Evolutionary conservation across 2,888 invertebrate genomes (phyloP).

Genomic region (Cheilosia pagana): DNA sequence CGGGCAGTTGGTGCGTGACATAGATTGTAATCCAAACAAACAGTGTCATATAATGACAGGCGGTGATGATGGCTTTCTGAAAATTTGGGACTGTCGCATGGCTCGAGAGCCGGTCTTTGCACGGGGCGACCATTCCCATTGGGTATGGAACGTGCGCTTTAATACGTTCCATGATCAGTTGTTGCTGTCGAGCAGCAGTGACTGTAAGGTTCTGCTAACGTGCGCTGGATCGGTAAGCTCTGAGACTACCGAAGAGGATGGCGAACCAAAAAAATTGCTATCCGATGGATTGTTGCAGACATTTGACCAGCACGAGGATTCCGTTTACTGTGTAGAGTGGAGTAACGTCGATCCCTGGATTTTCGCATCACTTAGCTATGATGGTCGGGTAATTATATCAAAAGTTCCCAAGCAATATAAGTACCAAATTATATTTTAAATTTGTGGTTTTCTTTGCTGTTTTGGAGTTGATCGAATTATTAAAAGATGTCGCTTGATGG

Average conservation of each 20-base stretch:
- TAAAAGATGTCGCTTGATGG: background rate
- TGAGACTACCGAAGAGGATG: constrained; percentile 85
- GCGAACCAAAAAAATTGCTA: constrained; percentile 78
- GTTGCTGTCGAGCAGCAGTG: constrained; percentile 96
- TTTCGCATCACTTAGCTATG: constrained; percentile 98
- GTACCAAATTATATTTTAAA: constrained; percentile 93
- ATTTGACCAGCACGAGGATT: constrained; percentile 99
- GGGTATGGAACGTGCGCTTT: constrained; percentile 97
- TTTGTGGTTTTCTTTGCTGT: background rate
- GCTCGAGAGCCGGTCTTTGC: constrained; percentile 90
- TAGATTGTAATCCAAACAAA: constrained; percentile 99
- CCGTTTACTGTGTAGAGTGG: constrained; percentile 99
- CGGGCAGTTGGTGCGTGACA: constrained; percentile 93
- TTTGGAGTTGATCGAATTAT: background rate
- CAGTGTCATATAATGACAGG: constrained; percentile 97
- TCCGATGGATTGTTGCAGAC: constrained; percentile 95
- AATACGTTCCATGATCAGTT: constrained; percentile 99
- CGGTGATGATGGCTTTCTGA: constrained; percentile 97
- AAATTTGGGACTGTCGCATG: constrained; percentile 98
- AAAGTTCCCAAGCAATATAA: constrained; percentile 97
- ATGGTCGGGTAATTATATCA: constrained; percentile 96
- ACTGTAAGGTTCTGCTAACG: constrained; percentile 94
- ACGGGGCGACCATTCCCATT: constrained; percentile 93
- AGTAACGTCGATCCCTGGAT: constrained; percentile 99
- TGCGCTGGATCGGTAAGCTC: constrained; percentile 95